A percentile compares a stretch with the other conserved stretches of the same genome.
Evolutionary conservation across 2,888 invertebrate genomes (phyloP).

Genomic region (Cecidostiba fungosa): DNA sequence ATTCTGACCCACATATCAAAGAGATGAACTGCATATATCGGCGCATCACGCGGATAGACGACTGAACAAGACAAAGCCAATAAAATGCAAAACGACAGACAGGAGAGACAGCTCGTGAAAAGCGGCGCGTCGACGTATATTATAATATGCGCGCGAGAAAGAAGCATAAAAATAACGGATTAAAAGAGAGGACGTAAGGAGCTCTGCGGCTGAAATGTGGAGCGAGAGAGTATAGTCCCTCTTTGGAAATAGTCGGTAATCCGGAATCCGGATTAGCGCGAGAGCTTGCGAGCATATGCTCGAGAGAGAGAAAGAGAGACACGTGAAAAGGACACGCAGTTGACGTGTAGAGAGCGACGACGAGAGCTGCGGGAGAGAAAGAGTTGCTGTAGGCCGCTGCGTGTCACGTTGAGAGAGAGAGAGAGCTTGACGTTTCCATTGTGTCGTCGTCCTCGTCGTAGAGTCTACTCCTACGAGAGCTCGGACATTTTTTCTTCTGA

Average conservation of each 20-base stretch:
- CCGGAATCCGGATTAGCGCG: conserved; percentile 79
- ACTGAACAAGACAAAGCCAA: conserved; percentile 13
- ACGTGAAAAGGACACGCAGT: conserved; percentile 14
- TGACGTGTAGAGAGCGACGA: neutral
- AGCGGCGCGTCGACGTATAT: neutral
- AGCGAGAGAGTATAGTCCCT: conserved; percentile 63
- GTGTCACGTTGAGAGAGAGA: conserved; percentile 47
- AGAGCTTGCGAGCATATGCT: conserved; percentile 66
- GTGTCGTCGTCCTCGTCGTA: conserved; percentile 56
- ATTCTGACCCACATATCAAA: neutral
- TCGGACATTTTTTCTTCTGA: neutral
- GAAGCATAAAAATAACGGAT: conserved; percentile 1
- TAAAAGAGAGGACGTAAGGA: conserved; percentile 10
- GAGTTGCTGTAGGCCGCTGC: conserved; percentile 1
- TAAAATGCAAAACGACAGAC: neutral
- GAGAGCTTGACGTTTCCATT: conserved; percentile 68
- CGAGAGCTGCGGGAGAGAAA: conserved; percentile 4
- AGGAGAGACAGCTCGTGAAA: conserved; percentile 27
- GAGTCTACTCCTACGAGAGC: neutral
- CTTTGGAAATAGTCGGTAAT: conserved; percentile 70
- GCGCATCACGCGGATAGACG: neutral
- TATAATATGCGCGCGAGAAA: neutral
- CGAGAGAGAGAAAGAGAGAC: neutral
- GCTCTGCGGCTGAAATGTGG: neutral
- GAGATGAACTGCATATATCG: neutral